Evolutionary conservation across 2,888 invertebrate species (phyloP).

Genomic region (Drosophila kambysellisi): DNA sequence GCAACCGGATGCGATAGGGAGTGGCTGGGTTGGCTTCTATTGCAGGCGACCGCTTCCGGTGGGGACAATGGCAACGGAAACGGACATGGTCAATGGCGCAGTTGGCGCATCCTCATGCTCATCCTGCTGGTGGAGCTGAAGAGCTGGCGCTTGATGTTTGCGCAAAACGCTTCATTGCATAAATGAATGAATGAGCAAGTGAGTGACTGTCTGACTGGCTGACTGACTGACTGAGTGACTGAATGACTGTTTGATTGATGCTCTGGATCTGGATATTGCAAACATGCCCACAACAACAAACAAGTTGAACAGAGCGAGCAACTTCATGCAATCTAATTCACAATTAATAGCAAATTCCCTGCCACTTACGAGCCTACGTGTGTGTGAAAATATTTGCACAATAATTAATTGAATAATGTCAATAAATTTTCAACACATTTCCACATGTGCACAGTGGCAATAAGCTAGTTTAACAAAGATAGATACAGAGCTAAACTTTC

Average conservation of each 20-base stretch:
- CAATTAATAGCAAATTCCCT: constrained; percentile 83
- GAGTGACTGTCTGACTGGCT: constrained; percentile 38
- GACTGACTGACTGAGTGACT: constrained; percentile 19
- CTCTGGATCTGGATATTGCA: constrained; percentile 18
- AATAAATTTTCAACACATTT: constrained; percentile 84
- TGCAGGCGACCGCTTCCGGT: constrained; percentile 56
- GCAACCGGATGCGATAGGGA: constrained; percentile 26
- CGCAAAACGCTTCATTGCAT: constrained; percentile 69
- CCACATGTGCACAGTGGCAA: constrained; percentile 53
- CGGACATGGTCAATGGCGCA: constrained; percentile 64
- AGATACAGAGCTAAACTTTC: constrained; percentile 66
- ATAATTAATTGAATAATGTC: constrained; percentile 85
- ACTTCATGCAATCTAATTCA: constrained; percentile 82
- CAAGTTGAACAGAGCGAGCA: constrained; percentile 55
- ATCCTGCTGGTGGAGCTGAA: constrained; percentile 16
- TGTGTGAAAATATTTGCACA: constrained; percentile 82
- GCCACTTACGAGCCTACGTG: constrained; percentile 63
- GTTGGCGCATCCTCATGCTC: constrained; percentile 43
- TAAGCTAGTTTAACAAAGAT: constrained; percentile 46
- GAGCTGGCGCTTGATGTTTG: constrained; percentile 50
- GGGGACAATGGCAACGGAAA: constrained; percentile 54
- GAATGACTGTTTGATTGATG: constrained; percentile 35
- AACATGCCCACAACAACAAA: constrained; percentile 20
- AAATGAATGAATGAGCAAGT: constrained; percentile 58
- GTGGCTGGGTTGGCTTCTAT: constrained; percentile 22